Base-by-base conservation (phyloP, 2,113 vertebrate genomes). In the Marcusenius ussheri region DNA sequence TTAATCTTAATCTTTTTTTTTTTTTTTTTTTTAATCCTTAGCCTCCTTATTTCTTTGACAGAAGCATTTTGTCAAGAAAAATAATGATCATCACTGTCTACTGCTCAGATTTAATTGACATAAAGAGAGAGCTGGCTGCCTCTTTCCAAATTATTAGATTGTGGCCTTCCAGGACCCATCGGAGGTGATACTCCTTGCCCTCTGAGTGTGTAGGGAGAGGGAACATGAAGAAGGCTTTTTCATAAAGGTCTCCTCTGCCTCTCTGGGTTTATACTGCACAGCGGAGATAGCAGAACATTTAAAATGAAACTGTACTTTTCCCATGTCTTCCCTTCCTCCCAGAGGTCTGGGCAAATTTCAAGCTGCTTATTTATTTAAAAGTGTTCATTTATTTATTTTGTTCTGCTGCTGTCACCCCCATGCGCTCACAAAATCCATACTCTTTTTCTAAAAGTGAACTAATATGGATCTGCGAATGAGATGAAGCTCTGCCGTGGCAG, bases 351-450 rank as follows among this genome's bases (percentile, higher is more conserved):
- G 15, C 31, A 80, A 42, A 80, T 80, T 80, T 80, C 74, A 80
- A 80, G 31, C 74, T 80, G 35, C 17, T 80, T 42, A 80, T 80
- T 80, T 80, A 80, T 42, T 80, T 80, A 35, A 70, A 70, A 70
- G 62, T 70, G 74, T 80, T 80, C 74, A 80, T 80, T 80, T 80
- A 80, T 42, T 80, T 80, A 35, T 80, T 80, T 80, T 80, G 15
- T 80, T 42, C 35, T 35, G 74, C 35, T 80, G 35, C 35, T 80
- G 13, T 80, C 35, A 80, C 74, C 35, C 13, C 35, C 35, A 8
- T 19, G 15, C 35, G 31, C 35, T 42, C 74, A 42, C 74, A 42
- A 42, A 80, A 42, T 42, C 35, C 35, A 21, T 80, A 42, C 4
- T 13, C 31, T 80, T 80, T 42, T 42, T 42, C 74, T 42, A 80